These are phyloP conservation scores for Leptopilina boulardi DNA, from an alignment of 1,140 invertebrate species.

Conservation along the genomic window DNA sequence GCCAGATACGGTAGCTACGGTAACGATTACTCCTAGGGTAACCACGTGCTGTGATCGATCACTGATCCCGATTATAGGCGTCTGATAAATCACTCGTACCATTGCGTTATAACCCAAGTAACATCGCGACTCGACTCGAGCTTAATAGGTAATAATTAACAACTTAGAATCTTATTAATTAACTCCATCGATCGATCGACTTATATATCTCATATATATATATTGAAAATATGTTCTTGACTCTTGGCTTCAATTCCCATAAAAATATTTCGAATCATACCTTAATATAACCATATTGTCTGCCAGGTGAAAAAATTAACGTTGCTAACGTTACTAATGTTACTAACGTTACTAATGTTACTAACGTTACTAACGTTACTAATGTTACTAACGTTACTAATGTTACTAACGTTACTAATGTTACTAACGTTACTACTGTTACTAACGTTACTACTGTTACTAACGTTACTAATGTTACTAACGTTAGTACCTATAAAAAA, in stretches of 20 bases:
- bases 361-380: too few relatives aligned
- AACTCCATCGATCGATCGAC: background rate
- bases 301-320: too few relatives aligned
- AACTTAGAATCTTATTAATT: slow-evolving; percentile 40
- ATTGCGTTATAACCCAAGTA: slow-evolving; percentile 35
- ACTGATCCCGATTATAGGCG: slow-evolving; percentile 58
- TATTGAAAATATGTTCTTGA: background rate
- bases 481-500: too few relatives aligned
- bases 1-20: slow-evolving; percentile 60
- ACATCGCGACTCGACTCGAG: slow-evolving; percentile 37
- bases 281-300: too few relatives aligned
- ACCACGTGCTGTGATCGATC: slow-evolving; percentile 60
- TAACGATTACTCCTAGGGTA: slow-evolving; percentile 63
- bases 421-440: too few relatives aligned
- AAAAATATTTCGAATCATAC: background rate
- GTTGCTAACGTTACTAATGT: too few relatives aligned
- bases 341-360: too few relatives aligned
- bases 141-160: slow-evolving; percentile 50
- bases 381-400: too few relatives aligned
- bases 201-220: background rate
- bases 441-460: too few relatives aligned
- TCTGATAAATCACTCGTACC: slow-evolving; percentile 51
- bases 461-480: too few relatives aligned
- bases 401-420: too few relatives aligned
- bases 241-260: background rate